These are phyloP conservation scores for Camarhynchus parvulus DNA, from an alignment of 2,113 vertebrate genomes.

Conservation along the genomic window DNA sequence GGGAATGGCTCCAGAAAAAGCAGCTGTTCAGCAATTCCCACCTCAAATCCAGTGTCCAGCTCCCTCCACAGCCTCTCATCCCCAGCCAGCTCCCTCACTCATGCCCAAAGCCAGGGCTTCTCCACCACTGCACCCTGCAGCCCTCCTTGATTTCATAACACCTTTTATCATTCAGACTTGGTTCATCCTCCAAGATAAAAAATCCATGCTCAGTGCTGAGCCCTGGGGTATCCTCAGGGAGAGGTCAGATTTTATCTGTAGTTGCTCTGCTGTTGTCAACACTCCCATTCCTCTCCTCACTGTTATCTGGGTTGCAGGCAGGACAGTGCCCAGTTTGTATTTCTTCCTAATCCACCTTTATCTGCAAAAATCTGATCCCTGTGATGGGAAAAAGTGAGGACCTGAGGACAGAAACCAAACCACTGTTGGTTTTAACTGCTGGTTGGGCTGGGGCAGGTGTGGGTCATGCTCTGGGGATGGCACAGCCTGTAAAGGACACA, in stretches of 20 bases:
- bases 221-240: background rate
- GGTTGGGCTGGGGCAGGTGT: background rate
- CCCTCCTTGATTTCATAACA: background rate
- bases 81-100: fast-evolving
- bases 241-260: background rate
- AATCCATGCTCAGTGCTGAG: background rate
- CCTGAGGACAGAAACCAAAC: background rate
- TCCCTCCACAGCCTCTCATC: background rate
- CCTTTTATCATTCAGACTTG: fast-evolving
- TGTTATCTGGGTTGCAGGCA: background rate
- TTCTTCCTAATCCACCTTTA: background rate
- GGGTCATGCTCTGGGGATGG: background rate
- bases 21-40: slow-evolving; percentile 1
- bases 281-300: background rate
- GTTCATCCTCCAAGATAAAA: background rate
- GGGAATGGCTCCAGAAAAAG: slow-evolving; percentile 1
- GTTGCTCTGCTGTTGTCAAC: background rate
- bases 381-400: background rate
- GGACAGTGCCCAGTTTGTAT: background rate
- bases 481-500: fast-evolving
- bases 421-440: fast-evolving
- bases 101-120: background rate
- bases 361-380: background rate
- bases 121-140: background rate
- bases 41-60: background rate